Base-by-base conservation (phyloP, 2,888 invertebrate species). In the Ceraclea dissimilis region DNA sequence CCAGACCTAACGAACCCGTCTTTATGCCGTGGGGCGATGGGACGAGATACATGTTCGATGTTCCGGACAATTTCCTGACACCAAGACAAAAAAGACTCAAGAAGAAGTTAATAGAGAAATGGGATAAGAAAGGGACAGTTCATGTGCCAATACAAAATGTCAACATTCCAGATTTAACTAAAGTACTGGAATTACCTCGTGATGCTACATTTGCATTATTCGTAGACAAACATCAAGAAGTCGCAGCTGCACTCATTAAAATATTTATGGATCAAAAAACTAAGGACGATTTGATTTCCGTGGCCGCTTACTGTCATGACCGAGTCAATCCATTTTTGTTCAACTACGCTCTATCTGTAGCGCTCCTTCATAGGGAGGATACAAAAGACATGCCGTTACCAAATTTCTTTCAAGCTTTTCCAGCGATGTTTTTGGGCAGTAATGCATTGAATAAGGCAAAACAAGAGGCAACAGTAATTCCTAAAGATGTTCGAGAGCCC, bases 251-350 rank as follows among this genome's bases (percentile, higher is more conserved):
- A 18, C 50, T 50, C 2, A 50, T 50, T 11, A 26, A 50, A 4
- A 50, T 50, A 10, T 33, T 50, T 16, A 33, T 50, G 50, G 13
- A 50, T 6, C 16, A 5, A 4, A 50, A 17, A 50, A 50, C 5
- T 2, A 5, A 11, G 5, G 11, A 50, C 2, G 89, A 90, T 62
- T 78, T 91, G 56, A 72, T 83, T 64, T 82, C 87, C 0, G 70
- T 83, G 22, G 79, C 84, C 21, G 79, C 82, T 11, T 87, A 79
- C 69, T 83, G 83, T 62, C 81, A 87, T 60, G 82, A 87, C 62
- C 76, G 83, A 39, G 73, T 88, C 64, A 90, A 90, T 70, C 84
- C 88, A 0, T 83, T 84, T 67, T 71, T 90, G 72, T 89, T 86
- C 73, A 83, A 87, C 70, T 88, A 88, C 70, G 82, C 84, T 18